Base-by-base conservation (phyloP, 2,797 vertebrate species). In the Platalea minor region DNA sequence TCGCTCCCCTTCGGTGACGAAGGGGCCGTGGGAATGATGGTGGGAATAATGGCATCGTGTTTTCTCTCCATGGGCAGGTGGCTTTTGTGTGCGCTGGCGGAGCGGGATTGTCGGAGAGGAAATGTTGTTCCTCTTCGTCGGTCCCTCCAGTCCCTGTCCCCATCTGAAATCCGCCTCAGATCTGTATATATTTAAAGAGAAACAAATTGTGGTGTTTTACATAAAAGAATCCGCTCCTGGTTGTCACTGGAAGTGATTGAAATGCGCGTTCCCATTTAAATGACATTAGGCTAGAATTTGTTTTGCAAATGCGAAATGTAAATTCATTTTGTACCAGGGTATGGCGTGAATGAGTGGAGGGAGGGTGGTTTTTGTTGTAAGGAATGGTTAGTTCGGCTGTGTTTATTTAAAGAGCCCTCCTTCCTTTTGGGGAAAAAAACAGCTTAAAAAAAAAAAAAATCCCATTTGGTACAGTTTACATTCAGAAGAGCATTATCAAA, bases 241-340 rank as follows among this genome's bases (percentile, higher is more conserved):
- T 84, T 85, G 74, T 95, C 96, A 61, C 37, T 94, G 92, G 91
- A 93, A 95, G 84, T 83, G 78, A 91, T 79, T 94, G 92, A 91
- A 91, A 96, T 64, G 77, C 84, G 28, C 83, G 20, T 96, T 96
- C 59, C 81, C 68, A 91, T 97, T 95, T 95, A 96, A 97, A 95
- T 87, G 93, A 89, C 90, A 89, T 92, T 91, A 76, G 82, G 88
- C 20, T 83, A 48, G 65, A 95, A 75, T 97, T 97, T 98, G 89
- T 97, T 98, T 97, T 97, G 95, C 96, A 98, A 97, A 97, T 96
- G 67, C 28, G 75, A 97, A 97, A 97, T 97, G 92, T 96, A 97
- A 96, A 97, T 97, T 96, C 92, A 54, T 96, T 70, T 81, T 88
- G 85, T 97, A 85, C 86, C 93, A 82, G 91, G 92, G 80, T 80